These are phyloP conservation scores for Aricia agestis DNA, from an alignment of 1,140 invertebrate species.

Conservation along the genomic window DNA sequence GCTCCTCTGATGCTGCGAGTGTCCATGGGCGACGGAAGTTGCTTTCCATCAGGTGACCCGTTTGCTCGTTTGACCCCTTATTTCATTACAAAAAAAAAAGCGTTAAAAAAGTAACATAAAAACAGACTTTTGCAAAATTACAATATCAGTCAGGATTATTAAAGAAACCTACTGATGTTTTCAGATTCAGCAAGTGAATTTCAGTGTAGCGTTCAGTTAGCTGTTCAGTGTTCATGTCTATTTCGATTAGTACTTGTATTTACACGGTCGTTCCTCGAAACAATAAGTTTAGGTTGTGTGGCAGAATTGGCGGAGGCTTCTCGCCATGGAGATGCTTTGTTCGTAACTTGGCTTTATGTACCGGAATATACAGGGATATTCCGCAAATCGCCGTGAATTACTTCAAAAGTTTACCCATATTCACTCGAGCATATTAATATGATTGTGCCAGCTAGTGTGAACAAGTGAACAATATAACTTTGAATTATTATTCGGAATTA, in stretches of 20 bases:
- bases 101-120: too few relatives aligned
- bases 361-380: constrained; percentile 34
- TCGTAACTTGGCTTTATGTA: constrained; percentile 37
- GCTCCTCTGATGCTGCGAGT: too few relatives aligned
- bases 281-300: neutral
- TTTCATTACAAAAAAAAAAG: too few relatives aligned
- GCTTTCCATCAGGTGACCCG: too few relatives aligned
- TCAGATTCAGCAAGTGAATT: too few relatives aligned
- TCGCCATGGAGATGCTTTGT: constrained; percentile 39
- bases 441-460: constrained; percentile 2
- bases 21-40: too few relatives aligned
- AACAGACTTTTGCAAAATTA: too few relatives aligned
- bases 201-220: too few relatives aligned
- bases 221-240: neutral
- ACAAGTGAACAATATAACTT: neutral
- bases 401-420: constrained; percentile 15
- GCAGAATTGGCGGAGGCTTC: constrained; percentile 31
- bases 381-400: constrained; percentile 31
- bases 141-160: too few relatives aligned
- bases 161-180: too few relatives aligned
- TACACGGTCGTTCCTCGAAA: constrained; percentile 19
- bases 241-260: constrained; percentile 13
- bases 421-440: constrained; percentile 10
- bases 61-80: too few relatives aligned
- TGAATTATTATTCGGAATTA: neutral